Percentiles rank a stretch among this genome's conserved stretches.
These are phyloP conservation scores for Acrobasis repandana DNA, from an alignment of 2,888 invertebrate genomes.

Conservation along the genomic window DNA sequence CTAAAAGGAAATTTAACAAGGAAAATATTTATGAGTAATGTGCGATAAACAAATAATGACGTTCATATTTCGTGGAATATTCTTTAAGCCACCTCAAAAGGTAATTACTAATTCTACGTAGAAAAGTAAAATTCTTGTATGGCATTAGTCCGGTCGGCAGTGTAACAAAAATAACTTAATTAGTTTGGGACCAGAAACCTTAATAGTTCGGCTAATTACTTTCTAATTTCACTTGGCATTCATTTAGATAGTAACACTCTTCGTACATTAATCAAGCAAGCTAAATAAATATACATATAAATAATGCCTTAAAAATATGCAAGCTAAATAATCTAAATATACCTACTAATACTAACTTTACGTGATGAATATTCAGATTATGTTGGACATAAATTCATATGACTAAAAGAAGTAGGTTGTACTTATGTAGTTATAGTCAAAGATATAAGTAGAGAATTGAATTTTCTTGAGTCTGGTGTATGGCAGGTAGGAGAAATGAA, in stretches of 20 bases:
- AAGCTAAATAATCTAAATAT: too few species aligned
- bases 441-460: too few species aligned
- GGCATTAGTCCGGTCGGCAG: not conserved
- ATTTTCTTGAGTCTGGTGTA: too few species aligned
- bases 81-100: not conserved
- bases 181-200: slow-evolving; percentile 4
- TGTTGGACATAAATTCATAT: too few species aligned
- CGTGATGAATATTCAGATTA: too few species aligned
- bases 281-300: not conserved
- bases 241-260: slow-evolving; percentile 15
- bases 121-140: slow-evolving; percentile 2
- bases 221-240: slow-evolving; percentile 19
- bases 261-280: slow-evolving; percentile 4
- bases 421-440: too few species aligned
- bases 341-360: too few species aligned
- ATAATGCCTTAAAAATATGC: too few species aligned
- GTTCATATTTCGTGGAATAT: not conserved
- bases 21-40: not conserved
- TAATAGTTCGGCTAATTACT: slow-evolving; percentile 20
- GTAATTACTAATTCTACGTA: slow-evolving; percentile 1
- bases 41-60: not conserved
- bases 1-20: not conserved
- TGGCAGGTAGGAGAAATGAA: too few species aligned
- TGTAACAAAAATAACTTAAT: slow-evolving; percentile 11
- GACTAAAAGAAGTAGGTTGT: too few species aligned